Conservation (phyloP, 2,797 vertebrate species). For the Sitta carolinensis region DNA sequence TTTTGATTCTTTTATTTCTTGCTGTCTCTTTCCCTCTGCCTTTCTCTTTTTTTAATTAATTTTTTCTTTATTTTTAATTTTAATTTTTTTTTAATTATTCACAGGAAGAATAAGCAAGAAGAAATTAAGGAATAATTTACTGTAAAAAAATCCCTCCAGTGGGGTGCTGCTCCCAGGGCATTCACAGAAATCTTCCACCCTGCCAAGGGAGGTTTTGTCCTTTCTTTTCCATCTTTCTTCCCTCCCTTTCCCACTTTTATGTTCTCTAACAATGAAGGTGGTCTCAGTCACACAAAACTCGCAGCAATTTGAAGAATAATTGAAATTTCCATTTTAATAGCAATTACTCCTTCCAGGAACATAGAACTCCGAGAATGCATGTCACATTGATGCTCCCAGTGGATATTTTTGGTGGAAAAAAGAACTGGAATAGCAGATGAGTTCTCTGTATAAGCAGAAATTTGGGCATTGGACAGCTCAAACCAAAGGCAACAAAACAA, state of each 20-base stretch:
- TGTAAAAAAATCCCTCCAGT: neutral
- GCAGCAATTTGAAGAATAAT: neutral
- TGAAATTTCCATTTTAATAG: neutral
- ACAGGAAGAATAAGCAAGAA: neutral
- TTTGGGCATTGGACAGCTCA: neutral
- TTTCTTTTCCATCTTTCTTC: neutral
- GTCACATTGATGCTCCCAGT: neutral
- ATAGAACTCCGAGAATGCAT: fast-evolving
- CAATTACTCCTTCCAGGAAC: neutral
- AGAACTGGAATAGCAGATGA: neutral
- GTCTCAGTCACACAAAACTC: neutral
- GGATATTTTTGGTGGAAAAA: neutral
- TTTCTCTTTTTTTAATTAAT: neutral
- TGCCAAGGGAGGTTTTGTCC: neutral
- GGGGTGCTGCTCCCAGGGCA: neutral
- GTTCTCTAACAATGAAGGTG: neutral
- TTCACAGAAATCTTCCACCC: neutral
- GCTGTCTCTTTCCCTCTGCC: neutral
- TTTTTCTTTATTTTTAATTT: too few species aligned
- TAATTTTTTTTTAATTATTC: neutral
- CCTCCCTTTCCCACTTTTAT: neutral
- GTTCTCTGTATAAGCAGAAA: neutral
- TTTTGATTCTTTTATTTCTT: neutral
- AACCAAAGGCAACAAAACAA: neutral
- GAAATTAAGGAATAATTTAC: neutral